Evolutionary conservation across 1,140 invertebrate species (phyloP), one percentile per base, ranked within the genome.

Genomic region (Teleogryllus occipitalis): DNA sequence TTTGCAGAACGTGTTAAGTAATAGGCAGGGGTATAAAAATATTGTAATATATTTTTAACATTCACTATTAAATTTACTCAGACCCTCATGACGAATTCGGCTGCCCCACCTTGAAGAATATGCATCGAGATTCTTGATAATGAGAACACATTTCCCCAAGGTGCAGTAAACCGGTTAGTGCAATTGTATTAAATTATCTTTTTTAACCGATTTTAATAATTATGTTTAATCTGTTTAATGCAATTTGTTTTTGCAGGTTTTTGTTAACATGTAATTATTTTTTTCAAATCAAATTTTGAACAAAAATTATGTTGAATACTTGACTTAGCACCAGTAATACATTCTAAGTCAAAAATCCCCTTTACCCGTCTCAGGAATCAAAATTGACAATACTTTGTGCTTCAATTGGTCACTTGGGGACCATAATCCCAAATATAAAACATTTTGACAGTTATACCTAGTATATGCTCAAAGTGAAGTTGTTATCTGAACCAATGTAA

Each of bases 321-420:
- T 65, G 54, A 65, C 54, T 65, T 65, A 65, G 54, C 18, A 10
- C 54, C 54, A 14, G 54, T 65, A 14, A 65, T 65, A 65, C 54
- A 65, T 14, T 65, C 54, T 65, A 65, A 65, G 54, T 65, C 54
- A 65, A 65, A 65, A 10, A 65, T 7, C 54, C 54, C 54, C 54
- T 65, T 65, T 65, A 65, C 54, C 54, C 54, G 54, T 65, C 54
- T 65, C 54, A 65, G 10, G 54, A 65, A 65, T 65, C 10, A 65
- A 65, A 65, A 65, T 65, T 65, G 54, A 65, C 54, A 65, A 65
- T 65, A 65, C 18, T 65, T 65, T 65, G 54, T 65, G 54, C 54
- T 65, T 65, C 54, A 65, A 14, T 65, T 65, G 54, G 54, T 65
- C 54, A 18, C 54, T 65, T 65, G 18, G 54, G 54, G 54, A 65